Evolutionary conservation across 30 jellyfish, hydroid and myxozoan genomes (phyloP).

Genomic region (Mastigias papua): DNA sequence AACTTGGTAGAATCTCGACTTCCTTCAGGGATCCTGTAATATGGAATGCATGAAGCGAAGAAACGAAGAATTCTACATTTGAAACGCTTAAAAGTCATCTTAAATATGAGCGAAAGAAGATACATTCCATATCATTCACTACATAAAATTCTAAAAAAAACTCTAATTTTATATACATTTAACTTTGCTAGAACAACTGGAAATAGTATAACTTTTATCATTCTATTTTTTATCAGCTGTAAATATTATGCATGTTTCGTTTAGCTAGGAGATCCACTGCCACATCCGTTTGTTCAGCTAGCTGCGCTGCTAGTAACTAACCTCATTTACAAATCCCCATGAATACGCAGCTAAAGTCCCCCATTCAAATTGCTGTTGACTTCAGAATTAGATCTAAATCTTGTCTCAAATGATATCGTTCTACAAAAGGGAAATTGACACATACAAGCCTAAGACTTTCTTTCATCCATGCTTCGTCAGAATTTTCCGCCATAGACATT

Average conservation of each 20-base stretch:
- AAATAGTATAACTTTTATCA: neutral
- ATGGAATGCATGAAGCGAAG: conserved; percentile 10
- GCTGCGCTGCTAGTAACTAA: too few species aligned
- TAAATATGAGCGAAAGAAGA: neutral
- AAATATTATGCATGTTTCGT: too few species aligned
- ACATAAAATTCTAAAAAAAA: neutral
- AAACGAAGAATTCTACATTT: conserved; percentile 7
- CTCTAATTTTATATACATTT: neutral
- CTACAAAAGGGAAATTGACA: neutral
- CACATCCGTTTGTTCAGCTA: too few species aligned
- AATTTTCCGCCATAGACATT: conserved; percentile 23
- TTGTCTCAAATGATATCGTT: too few species aligned
- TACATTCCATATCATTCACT: neutral
- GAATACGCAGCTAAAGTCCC: too few species aligned
- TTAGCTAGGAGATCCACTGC: too few species aligned
- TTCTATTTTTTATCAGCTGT: too few species aligned
- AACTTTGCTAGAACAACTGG: neutral
- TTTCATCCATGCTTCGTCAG: conserved; percentile 45
- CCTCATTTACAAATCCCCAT: too few species aligned
- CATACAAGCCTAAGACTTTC: conserved; percentile 52
- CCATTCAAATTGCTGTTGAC: too few species aligned
- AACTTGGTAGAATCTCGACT: conserved; percentile 4
- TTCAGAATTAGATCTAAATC: too few species aligned
- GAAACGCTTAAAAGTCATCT: conserved; percentile 1
- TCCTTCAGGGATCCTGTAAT: conserved; percentile 13